Evolutionary conservation across 2,797 vertebrate species (phyloP), one percentile per base, ranked within the genome.

Genomic region (Platalea minor): DNA sequence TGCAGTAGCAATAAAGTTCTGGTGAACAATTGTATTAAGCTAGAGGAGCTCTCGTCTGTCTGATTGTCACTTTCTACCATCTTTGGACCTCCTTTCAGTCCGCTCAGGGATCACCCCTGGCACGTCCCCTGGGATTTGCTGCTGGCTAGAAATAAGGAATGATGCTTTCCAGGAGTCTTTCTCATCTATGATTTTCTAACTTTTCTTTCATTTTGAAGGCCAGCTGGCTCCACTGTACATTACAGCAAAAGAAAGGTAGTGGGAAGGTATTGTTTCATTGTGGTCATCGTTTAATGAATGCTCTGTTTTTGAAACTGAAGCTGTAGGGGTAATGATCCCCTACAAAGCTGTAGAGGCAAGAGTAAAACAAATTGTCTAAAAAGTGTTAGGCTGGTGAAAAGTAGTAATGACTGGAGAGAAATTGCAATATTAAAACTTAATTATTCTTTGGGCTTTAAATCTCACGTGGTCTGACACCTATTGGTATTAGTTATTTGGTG

Each of bases 381-480:
- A 64, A 50, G 29, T 46, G 10, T 57, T 88, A 91, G 28, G 17
- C 48, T 83, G 37, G 25, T 63, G 60, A 83, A 79, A 74, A 95
- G 46, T 80, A 53, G 31, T 41, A 56, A 59, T 64, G 86, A 70
- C 37, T 59, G 12, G 18, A 80, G 78, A 95, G 53, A 83, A 94
- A 68, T 13, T 57, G 45, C 48, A 56, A 3, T 85, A 80, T 90
- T 86, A 91, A 76, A 91, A 70, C 26, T 61, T 85, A 80, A 74
- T 94, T 94, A 74, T 75, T 93, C 46, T 26, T 73, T 56, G 19
- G 46, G 33, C 88, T 91, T 90, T 84, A 76, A 85, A 78, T 96
- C 68, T 92, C 37, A 13, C 0, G 0, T 70, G 18, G 43, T 80
- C 29, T 69, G 68, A 78, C 79, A 81, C 20, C 28, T 64, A 4